These are phyloP conservation scores for Lophotriccus pileatus DNA, from an alignment of 2,797 vertebrate genomes.

Conservation along the genomic window DNA sequence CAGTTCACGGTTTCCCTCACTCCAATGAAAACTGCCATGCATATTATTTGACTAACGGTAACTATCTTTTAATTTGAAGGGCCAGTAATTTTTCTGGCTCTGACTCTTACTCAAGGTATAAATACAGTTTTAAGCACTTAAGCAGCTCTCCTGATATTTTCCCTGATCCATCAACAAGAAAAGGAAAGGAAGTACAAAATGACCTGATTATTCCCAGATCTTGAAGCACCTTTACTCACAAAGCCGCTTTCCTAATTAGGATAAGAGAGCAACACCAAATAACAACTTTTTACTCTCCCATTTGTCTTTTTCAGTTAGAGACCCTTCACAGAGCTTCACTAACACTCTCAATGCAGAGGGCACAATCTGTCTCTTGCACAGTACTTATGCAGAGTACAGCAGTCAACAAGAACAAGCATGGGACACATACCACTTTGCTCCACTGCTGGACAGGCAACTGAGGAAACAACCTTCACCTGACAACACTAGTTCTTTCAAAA, in stretches of 20 bases:
- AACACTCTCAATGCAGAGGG: not conserved
- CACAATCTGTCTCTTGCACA: not conserved
- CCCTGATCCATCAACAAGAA: not conserved
- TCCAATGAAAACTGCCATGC: not conserved
- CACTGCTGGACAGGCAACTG: not conserved
- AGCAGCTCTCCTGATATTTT: not conserved
- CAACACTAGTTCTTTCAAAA: not conserved
- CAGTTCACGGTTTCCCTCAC: not conserved
- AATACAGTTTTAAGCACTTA: not conserved
- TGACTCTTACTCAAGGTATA: not conserved
- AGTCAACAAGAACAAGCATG: not conserved
- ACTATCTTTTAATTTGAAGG: not conserved
- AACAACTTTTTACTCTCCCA: not conserved
- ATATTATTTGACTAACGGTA: not conserved
- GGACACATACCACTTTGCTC: not conserved
- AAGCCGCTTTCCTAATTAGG: not conserved
- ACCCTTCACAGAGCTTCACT: not conserved
- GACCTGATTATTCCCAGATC: not conserved
- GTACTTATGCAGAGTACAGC: fast-evolving
- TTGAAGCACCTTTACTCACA: not conserved
- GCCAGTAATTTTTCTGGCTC: not conserved
- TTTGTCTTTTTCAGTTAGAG: not conserved
- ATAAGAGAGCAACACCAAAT: not conserved
- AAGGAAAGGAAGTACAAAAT: not conserved
- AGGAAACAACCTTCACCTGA: not conserved